Conservation (phyloP, 2,797 vertebrate genomes). For the Champsocephalus gunnari region DNA sequence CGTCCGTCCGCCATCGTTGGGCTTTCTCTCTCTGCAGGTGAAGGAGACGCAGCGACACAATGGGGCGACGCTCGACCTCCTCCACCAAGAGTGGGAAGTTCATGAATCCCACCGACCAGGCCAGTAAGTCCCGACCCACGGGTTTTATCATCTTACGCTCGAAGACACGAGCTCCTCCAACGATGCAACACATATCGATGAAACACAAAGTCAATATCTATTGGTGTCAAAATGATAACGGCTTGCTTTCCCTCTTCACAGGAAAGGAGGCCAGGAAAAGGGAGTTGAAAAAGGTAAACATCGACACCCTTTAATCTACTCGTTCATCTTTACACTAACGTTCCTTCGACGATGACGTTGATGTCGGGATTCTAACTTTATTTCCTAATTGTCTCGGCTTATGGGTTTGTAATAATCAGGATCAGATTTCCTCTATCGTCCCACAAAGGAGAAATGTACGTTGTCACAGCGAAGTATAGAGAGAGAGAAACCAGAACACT, state of each 20-base stretch:
- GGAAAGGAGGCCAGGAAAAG: conserved; percentile 98
- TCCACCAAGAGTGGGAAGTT: conserved; percentile 99
- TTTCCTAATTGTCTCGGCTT: too few species aligned
- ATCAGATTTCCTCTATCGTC: too few species aligned
- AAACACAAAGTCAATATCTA: too few species aligned
- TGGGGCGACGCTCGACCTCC: conserved; percentile 97
- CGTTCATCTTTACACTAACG: neutral
- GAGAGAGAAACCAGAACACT: too few species aligned
- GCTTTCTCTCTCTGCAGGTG: conserved; percentile 52
- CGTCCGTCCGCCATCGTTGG: neutral
- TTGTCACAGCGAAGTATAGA: too few species aligned
- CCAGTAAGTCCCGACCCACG: conserved; percentile 88
- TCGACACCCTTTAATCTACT: neutral
- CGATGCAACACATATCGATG: too few species aligned
- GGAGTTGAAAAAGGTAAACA: conserved; percentile 95
- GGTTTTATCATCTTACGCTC: too few species aligned
- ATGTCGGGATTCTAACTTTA: too few species aligned
- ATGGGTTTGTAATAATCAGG: too few species aligned
- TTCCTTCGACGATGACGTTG: conserved; percentile 1
- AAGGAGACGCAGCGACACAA: conserved; percentile 76
- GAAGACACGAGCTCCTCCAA: too few species aligned
- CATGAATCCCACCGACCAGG: conserved; percentile 99
- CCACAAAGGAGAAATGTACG: too few species aligned
- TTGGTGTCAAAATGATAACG: conserved; percentile 2
- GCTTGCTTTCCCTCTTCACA: conserved; percentile 51